Evolutionary conservation across 35 echinoderm and acorn worm genomes (phyloP).

Genomic region (Lytechinus variegatus): DNA sequence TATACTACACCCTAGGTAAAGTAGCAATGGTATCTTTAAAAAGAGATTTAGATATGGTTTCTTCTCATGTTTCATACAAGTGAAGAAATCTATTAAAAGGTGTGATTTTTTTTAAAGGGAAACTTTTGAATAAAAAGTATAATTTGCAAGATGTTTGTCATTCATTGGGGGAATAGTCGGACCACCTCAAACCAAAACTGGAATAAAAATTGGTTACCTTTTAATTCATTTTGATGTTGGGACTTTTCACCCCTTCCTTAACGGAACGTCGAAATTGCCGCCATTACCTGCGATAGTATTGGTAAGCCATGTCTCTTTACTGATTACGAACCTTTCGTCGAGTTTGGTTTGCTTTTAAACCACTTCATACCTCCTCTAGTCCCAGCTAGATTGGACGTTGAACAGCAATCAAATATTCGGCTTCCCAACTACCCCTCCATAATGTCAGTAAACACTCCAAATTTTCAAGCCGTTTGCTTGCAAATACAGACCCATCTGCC

Average conservation of each 20-base stretch:
- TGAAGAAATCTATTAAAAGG: background rate
- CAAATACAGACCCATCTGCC: constrained; percentile 16
- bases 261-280: too few species aligned
- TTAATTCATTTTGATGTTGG: too few species aligned
- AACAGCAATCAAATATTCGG: background rate
- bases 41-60: background rate
- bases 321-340: background rate
- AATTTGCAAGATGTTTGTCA: background rate
- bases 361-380: background rate
- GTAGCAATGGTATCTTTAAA: background rate
- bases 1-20: background rate
- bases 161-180: background rate
- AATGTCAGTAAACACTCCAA: constrained; percentile 3
- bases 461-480: constrained; percentile 6
- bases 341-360: background rate
- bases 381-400: background rate
- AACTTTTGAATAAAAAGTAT: background rate
- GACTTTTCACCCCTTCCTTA: too few species aligned
- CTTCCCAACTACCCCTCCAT: background rate
- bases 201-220: background rate
- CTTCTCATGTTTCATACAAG: background rate
- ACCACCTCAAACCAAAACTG: background rate
- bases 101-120: background rate
- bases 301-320: background rate
- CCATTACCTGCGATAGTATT: background rate